Percentiles rank a stretch among this genome's conserved stretches.
These are phyloP conservation scores for Aphelenchoides besseyi DNA, from an alignment of 1,140 invertebrate species.

Conservation along the genomic window DNA sequence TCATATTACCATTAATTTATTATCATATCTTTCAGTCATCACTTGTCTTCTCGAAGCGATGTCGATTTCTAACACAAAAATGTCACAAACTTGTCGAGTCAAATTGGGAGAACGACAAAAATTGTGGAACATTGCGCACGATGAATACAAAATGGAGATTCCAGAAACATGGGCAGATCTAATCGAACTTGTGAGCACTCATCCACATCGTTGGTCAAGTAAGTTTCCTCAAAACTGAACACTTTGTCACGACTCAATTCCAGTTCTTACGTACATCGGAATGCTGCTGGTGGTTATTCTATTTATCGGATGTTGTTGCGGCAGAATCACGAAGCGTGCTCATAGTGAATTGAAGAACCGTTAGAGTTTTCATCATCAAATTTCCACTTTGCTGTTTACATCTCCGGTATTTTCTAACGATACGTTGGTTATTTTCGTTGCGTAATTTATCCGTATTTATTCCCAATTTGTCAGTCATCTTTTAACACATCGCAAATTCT, in stretches of 20 bases:
- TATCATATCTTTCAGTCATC: conserved; percentile 52
- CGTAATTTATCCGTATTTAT: background rate
- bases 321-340: conserved; percentile 49
- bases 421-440: background rate
- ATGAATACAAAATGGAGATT: conserved; percentile 56
- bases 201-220: conserved; percentile 36
- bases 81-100: conserved; percentile 45
- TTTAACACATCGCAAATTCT: background rate
- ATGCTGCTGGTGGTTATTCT: conserved; percentile 48
- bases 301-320: conserved; percentile 59
- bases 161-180: conserved; percentile 55
- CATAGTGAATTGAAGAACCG: conserved; percentile 58
- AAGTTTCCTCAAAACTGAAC: conserved; percentile 7
- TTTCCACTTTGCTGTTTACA: background rate
- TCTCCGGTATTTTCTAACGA: background rate
- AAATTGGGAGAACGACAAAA: conserved; percentile 57
- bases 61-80: conserved; percentile 30
- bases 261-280: conserved; percentile 58
- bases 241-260: conserved; percentile 30
- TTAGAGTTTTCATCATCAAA: conserved; percentile 31
- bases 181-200: conserved; percentile 20
- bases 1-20: conserved; percentile 3
- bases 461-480: background rate
- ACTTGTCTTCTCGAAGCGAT: conserved; percentile 59
- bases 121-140: conserved; percentile 59